phyloP scores from a whole-genome alignment of 1,140 invertebrate genomes.

The Drosophila takahashii region DNA sequence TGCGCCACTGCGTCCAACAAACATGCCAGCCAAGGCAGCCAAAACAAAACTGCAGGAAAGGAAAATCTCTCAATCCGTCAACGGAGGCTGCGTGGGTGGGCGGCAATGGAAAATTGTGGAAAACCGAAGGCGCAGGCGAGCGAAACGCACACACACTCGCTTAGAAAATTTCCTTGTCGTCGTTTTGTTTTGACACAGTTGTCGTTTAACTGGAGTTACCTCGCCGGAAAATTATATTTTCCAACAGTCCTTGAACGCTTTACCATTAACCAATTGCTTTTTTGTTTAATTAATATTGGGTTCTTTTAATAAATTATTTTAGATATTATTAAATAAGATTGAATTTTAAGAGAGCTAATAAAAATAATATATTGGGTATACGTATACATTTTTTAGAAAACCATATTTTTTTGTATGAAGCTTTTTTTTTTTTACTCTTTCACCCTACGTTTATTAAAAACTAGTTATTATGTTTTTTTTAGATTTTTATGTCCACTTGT shows the following conservation, averaged over 20 bases:
- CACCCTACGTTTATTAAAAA: no score
- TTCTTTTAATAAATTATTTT: no score
- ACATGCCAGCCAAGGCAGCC: conserved; percentile 36
- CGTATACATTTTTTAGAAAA: no score
- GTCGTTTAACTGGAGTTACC: conserved; percentile 44
- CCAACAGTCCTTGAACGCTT: background rate
- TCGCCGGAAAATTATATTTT: conserved; percentile 3
- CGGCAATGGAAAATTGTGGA: conserved; percentile 23
- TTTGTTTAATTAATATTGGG: no score
- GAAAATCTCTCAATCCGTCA: conserved; percentile 66
- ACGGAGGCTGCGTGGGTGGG: conserved; percentile 72
- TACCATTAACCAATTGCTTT: background rate
- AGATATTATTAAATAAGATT: no score
- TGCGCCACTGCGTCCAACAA: conserved; percentile 76
- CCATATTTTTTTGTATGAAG: no score
- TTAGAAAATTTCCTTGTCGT: conserved; percentile 16
- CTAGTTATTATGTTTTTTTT: no score
- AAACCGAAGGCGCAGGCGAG: conserved; percentile 31
- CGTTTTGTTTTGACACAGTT: conserved; percentile 55
- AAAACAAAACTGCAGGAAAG: conserved; percentile 25
- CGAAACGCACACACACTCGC: background rate
- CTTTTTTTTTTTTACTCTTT: no score
- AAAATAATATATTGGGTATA: no score
- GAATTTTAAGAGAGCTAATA: no score
- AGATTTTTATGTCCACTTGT: no score